Conservation (phyloP, 2,888 invertebrate species). For the Hemaris fuciformis region DNA sequence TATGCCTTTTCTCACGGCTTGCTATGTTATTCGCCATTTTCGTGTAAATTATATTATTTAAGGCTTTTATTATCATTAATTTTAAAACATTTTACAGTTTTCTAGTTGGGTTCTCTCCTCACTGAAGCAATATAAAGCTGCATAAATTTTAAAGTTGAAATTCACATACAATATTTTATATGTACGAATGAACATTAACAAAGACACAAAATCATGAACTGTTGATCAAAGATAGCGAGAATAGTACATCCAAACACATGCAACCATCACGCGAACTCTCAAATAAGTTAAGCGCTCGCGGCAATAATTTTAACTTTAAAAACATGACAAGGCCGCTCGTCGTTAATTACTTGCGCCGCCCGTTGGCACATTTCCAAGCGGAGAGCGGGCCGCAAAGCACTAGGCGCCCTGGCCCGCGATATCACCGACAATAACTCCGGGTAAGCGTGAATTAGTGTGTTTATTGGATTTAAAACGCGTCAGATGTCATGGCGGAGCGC, state of each 20-base stretch:
- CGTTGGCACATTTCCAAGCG: constrained; percentile 38
- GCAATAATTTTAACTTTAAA: constrained; percentile 10
- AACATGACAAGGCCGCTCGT: constrained; percentile 12
- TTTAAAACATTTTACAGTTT: too few relatives aligned
- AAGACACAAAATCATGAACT: neutral
- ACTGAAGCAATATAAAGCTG: too few relatives aligned
- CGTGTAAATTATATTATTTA: too few relatives aligned
- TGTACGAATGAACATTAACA: neutral
- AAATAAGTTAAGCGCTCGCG: neutral
- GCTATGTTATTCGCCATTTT: too few relatives aligned
- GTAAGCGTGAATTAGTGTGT: constrained; percentile 18
- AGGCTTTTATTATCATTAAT: too few relatives aligned
- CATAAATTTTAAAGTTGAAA: too few relatives aligned
- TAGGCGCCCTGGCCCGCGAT: constrained; percentile 46
- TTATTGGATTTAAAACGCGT: constrained; percentile 16
- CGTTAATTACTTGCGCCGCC: constrained; percentile 29
- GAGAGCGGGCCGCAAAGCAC: constrained; percentile 50
- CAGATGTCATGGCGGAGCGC: constrained; percentile 11
- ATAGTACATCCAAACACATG: too few relatives aligned
- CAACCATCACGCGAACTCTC: neutral
- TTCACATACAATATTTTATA: too few relatives aligned
- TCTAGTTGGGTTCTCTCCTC: too few relatives aligned
- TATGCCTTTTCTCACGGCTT: too few relatives aligned
- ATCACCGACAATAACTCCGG: constrained; percentile 24
- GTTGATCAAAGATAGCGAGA: neutral